Base-by-base conservation (phyloP, 2,888 invertebrate species). In the Trichopria drosophilae region DNA sequence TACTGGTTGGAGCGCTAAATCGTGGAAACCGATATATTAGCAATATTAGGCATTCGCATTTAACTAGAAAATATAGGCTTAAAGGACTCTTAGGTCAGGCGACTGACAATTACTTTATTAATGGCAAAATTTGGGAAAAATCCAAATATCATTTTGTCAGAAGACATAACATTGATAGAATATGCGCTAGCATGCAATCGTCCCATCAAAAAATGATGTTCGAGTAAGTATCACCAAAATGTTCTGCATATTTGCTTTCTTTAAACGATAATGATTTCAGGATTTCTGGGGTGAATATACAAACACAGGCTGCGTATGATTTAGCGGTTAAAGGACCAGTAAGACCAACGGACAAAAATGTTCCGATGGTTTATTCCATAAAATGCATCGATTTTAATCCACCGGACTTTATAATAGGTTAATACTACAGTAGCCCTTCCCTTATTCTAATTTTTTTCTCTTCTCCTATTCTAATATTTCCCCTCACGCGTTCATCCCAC, bases 291-390 rank as follows among this genome's bases (percentile, higher is more conserved):
- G 83, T 96, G 0, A 86, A 91, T 69, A 80, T 90, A 54, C 85
- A 91, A 64, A 91, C 91, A 29, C 91, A 97, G 75, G 83, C 87
- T 32, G 93, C 93, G 7, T 98, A 92, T 75, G 92, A 97, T 49
- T 67, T 97, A 50, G 95, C 95, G 6, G 79, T 84, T 1, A 78
- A 86, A 72, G 97, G 98, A 0, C 80, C 87, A 0, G 81, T 96
- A 3, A 79, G 94, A 49, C 94, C 97, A 0, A 77, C 79, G 0
- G 76, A 82, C 48, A 81, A 78, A 26, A 84, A 85, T 51, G 77
- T 86, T 18, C 90, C 94, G 0, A 77, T 96, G 22, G 67, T 97
- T 18, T 97, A 96, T 75, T 86, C 88, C 19, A 83, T 97, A 20
- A 90, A 88, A 72, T 88, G 94, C 75, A 82, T 90, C 3, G 79